Evolutionary conservation across 2,797 vertebrate genomes (phyloP), one percentile per base, ranked within the genome.

Genomic region (Thalassophryne amazonica): DNA sequence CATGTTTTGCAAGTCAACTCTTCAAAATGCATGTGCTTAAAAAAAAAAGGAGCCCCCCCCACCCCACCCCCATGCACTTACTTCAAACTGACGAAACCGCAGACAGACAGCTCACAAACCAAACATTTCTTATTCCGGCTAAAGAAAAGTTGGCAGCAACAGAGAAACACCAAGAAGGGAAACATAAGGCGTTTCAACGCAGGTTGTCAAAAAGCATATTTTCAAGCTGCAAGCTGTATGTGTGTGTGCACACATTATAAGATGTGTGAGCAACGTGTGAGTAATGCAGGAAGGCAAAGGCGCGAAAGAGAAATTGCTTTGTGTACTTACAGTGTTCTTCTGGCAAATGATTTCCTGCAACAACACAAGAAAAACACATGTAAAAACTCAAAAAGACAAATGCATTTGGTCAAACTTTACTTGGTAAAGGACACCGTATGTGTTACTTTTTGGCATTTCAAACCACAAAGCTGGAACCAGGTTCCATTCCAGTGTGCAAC

Each of bases 271-370:
- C 41, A 19, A 12, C 3, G 60, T 37, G 45, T 67, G 69, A 68
- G 50, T 46, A 70, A 70, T 15, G 67, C 75, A 63, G 67, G 76
- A 70, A 77, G 51, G 48, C 16, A 61, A 40, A 60, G 21, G 37
- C 5, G 14, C 51, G n/a, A 13, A 18, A 23, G n/a, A 3, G 13
- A 19, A 28, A 31, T 15, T 5, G 48, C 27, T 45, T 47, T 34
- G 14, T 53, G 80, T 92, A 98, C 96, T 98, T 85, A 99, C 97
- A 89, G 93, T 97, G 91, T 99, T 99, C 91, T 98, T 99, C 91
- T 98, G 97, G 90, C 91, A 98, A 88, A 99, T 95, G 20, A 99
- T 94, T 76, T 99, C 97, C 97, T 99, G 83, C 46, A 91, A 88
- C 55, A 81, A 31, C 54, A 76, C 25, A 56, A 39, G 24, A 69